Base-by-base conservation (phyloP, 2,888 invertebrate species). In the Trissolcus japonicus region DNA sequence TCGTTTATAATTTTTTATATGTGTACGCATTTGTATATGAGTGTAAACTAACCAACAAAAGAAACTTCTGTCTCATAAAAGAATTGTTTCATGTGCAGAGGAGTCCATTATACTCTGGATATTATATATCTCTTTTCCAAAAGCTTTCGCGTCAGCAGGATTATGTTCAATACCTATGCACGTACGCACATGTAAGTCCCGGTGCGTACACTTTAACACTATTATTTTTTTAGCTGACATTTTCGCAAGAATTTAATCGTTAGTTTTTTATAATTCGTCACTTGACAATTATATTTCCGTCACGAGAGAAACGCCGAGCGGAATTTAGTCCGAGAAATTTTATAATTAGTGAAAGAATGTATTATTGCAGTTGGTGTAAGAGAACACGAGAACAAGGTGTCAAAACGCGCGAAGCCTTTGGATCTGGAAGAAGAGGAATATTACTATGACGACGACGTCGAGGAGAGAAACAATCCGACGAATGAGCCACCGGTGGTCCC, bases 401-500 rank as follows among this genome's bases (percentile, higher is more conserved):
- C 86, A 59, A 88, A 88, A 79, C 82, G 92, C 88, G 66, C 91
- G 88, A 91, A 83, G 86, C 90, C 79, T 82, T 88, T 79, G 88
- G 86, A 88, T 65, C 82, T 86, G n/a, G 86, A 85, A 50, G 88
- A 88, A 63, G 87, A 88, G 72, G 88, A 88, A 79, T 87, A 88
- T 81, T 88, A 89, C 89, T 91, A 81, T 90, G 91, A 85, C 88
- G 91, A 85, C 87, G 85, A 83, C 75, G 83, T 82, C 79, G 84
- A 83, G 72, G 92, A 92, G 53, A 85, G 88, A 78, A 88, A 89
- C 90, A 91, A 76, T 90, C 91, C 87, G 83, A 91, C 56, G 66
- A 86, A 87, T 80, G 89, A 90, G 68, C 89, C 90, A 29, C 91
- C 87, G 14, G 91, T 91, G 14, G 93, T 94, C 75, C 95, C 95